A percentile compares a stretch with the other conserved stretches of the same genome.
phyloP scores from a whole-genome alignment of 2,797 vertebrate species.

The Champsocephalus esox region DNA sequence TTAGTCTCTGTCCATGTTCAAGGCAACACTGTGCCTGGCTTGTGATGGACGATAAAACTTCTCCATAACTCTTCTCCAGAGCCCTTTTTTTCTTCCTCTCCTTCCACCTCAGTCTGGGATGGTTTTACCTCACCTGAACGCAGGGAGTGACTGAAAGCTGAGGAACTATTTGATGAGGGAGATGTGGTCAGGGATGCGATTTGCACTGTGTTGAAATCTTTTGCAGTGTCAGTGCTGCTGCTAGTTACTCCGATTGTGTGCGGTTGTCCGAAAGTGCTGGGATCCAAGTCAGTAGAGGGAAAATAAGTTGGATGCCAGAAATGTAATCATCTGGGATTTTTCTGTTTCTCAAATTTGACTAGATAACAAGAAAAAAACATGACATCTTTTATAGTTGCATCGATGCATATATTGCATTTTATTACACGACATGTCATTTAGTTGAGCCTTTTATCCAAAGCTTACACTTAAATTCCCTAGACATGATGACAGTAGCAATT shows the following conservation, averaged over 20 bases:
- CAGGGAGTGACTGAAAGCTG: conserved; percentile 58
- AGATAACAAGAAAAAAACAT: conserved; percentile 18
- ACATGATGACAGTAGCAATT: too few relatives aligned
- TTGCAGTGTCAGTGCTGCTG: conserved; percentile 4
- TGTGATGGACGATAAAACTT: conserved; percentile 66
- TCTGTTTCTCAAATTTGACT: background rate
- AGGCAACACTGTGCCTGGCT: conserved; percentile 64
- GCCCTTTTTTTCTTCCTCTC: conserved; percentile 16
- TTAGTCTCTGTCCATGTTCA: conserved; percentile 77
- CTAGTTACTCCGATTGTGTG: conserved; percentile 29
- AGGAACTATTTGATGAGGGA: conserved; percentile 48
- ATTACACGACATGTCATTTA: too few relatives aligned
- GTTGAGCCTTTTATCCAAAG: too few relatives aligned
- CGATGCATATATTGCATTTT: too few relatives aligned
- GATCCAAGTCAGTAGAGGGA: conserved; percentile 58
- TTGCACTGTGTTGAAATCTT: conserved; percentile 22
- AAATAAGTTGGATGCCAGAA: conserved; percentile 37
- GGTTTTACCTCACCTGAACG: conserved; percentile 47
- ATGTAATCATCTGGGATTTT: conserved; percentile 2
- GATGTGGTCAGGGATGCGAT: conserved; percentile 42
- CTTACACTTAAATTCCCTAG: too few relatives aligned
- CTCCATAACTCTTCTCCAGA: conserved; percentile 67
- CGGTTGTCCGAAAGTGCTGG: conserved; percentile 14
- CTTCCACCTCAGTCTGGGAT: conserved; percentile 23
- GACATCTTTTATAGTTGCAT: background rate